Base-by-base conservation (phyloP, 2,113 vertebrate genomes). In the Anser brachyrhynchus region DNA sequence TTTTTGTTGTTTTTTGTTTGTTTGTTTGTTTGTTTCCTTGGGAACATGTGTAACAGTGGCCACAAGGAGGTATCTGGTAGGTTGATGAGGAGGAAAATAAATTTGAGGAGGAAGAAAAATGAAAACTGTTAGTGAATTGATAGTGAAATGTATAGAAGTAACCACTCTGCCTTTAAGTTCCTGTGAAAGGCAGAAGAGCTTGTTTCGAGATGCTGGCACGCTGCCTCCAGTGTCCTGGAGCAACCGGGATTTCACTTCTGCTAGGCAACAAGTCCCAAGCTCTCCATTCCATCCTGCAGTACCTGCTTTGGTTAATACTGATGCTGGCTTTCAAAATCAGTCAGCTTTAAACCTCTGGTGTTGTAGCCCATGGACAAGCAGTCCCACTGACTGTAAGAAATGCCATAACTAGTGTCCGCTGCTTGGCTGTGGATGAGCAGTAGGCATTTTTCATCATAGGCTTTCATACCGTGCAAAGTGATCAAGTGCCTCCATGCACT, bases 361-460 rank as follows among this genome's bases (percentile, higher is more conserved):
- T 20, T 49, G 57, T 66, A 79, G 52, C 26, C n/a, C 55, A 41
- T 21, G 19, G 31, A 46, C 6, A 54, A 79, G 72, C 28, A 52
- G 57, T 64, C 43, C 16, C 61, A 57, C 39, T 73, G 58, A 14
- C 55, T 70, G 69, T 76, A 54, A n/a, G 61, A 84, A 65, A 37
- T 23, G n/a, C 28, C 37, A 2, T 33, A 31, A 2, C 0, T 29
- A 31, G 33, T 0, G 0, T 35, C 41, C 33, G 16, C 12, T 44
- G 43, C 62, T 54, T 61, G 26, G 33, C 77, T 0, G 11, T 70
- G 39, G 52, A 39, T 35, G 10, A 35, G 2, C 3, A 37, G 41
- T 43, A 43, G 59, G 25, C 10, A 13, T 54, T 87, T 89, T 76
- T 62, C 61, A 93, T 52, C 41, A 46, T 1, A 46, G 58, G 29